phyloP scores from a whole-genome alignment of 1,140 invertebrate species.

The Oscheius sp. region DNA sequence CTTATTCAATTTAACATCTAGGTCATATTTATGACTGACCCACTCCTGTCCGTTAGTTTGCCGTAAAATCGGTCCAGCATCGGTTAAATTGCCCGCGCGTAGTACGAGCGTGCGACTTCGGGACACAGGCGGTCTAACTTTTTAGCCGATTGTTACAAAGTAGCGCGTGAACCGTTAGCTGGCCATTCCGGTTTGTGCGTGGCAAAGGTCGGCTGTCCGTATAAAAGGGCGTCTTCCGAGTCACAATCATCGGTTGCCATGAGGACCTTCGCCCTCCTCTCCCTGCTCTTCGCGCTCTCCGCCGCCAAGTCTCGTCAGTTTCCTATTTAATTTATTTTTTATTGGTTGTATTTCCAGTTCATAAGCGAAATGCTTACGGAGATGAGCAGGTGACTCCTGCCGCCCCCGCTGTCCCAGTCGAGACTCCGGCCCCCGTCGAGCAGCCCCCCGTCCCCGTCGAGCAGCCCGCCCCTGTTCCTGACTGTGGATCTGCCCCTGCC shows the following conservation, averaged over 20 bases:
- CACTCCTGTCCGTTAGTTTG: no score
- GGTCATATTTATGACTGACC: no score
- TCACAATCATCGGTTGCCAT: background rate
- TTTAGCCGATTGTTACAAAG: slow-evolving; percentile 14
- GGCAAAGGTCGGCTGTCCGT: background rate
- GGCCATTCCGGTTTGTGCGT: slow-evolving; percentile 5
- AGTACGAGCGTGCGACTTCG: no score
- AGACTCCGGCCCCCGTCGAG: background rate
- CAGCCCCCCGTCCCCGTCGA: background rate
- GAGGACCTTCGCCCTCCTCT: background rate
- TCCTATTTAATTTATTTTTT: background rate
- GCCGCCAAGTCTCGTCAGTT: background rate
- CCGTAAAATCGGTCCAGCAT: no score
- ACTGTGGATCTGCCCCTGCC: background rate
- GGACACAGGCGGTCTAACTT: no score
- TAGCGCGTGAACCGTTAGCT: background rate
- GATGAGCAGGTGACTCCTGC: background rate
- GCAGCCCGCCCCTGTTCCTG: background rate
- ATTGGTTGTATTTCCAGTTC: background rate
- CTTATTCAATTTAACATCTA: no score
- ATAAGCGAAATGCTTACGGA: background rate
- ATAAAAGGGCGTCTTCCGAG: background rate
- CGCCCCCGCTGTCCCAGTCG: background rate
- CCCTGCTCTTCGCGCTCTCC: background rate
- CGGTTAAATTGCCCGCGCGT: no score